These are phyloP conservation scores for Meleagris gallopavo DNA, from an alignment of 2,113 vertebrate species.

Conservation along the genomic window DNA sequence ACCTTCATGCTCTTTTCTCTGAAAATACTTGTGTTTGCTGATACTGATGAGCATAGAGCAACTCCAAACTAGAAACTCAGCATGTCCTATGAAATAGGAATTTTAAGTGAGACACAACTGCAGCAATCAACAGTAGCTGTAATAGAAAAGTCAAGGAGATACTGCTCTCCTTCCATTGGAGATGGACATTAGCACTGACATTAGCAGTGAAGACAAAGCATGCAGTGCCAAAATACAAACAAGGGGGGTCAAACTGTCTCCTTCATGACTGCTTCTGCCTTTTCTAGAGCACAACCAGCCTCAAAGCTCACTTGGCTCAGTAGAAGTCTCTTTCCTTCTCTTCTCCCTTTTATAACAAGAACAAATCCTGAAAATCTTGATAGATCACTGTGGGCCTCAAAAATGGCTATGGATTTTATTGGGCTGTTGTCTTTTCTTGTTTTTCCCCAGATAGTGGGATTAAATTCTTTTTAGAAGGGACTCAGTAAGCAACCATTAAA, in stretches of 20 bases:
- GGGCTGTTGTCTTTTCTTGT: neutral
- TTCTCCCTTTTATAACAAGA: neutral
- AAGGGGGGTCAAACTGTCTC: neutral
- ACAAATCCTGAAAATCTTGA: neutral
- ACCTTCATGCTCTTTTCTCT: neutral
- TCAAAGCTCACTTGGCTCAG: neutral
- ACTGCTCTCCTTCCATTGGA: accelerated
- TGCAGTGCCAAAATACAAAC: neutral
- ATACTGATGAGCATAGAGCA: neutral
- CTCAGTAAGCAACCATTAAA: neutral
- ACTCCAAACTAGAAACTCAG: neutral
- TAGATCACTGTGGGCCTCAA: neutral
- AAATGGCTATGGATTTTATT: neutral
- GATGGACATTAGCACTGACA: neutral
- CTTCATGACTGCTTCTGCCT: neutral
- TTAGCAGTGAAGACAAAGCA: neutral
- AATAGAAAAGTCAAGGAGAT: neutral
- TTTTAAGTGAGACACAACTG: neutral
- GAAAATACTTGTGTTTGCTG: neutral
- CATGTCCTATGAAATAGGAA: neutral
- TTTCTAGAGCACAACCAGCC: neutral
- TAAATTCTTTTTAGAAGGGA: neutral
- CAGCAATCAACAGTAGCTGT: neutral
- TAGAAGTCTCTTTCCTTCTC: neutral
- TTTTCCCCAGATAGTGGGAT: neutral